A percentile compares a stretch with the other conserved stretches of the same genome.
Evolutionary conservation across 30 jellyfish, hydroid and myxozoan genomes (phyloP).

Genomic region (Catostylus mosaicus): DNA sequence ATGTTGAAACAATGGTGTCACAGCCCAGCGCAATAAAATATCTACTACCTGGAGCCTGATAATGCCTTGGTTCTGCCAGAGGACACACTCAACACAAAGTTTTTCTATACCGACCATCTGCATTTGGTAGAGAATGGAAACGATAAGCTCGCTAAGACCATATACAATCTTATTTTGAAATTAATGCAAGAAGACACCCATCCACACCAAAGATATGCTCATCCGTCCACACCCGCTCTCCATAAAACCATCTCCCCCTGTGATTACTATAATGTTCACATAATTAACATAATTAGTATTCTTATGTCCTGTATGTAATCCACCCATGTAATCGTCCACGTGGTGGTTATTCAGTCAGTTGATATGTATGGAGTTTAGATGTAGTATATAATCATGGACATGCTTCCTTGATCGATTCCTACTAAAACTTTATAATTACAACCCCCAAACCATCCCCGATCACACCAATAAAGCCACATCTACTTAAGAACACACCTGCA

Average conservation of each 20-base stretch:
- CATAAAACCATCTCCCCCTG: slow-evolving; percentile 28
- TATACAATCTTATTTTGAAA: background rate
- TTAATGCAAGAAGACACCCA: slow-evolving; percentile 13
- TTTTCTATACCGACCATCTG: slow-evolving; percentile 48
- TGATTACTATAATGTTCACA: too few species aligned
- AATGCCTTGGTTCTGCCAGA: slow-evolving; percentile 74
- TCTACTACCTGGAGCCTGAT: slow-evolving; percentile 77
- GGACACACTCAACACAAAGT: slow-evolving; percentile 55
- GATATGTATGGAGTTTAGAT: too few species aligned
- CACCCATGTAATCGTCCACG: too few species aligned
- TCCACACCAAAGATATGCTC: background rate
- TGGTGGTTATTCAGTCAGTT: too few species aligned
- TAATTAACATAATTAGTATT: too few species aligned
- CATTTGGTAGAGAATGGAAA: slow-evolving; percentile 76
- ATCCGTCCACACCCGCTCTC: slow-evolving; percentile 1
- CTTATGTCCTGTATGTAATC: too few species aligned
- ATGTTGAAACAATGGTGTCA: slow-evolving; percentile 37
- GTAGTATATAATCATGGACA: too few species aligned
- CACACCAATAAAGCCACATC: slow-evolving; percentile 23
- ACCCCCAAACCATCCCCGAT: slow-evolving; percentile 16
- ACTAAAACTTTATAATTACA: slow-evolving; percentile 2
- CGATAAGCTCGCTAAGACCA: slow-evolving; percentile 74
- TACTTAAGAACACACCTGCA: slow-evolving; percentile 27
- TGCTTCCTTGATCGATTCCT: too few species aligned
- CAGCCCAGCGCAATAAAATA: slow-evolving; percentile 61